phyloP scores from a whole-genome alignment of 2,797 vertebrate species.

The Myoxocephalus aenaeus region DNA sequence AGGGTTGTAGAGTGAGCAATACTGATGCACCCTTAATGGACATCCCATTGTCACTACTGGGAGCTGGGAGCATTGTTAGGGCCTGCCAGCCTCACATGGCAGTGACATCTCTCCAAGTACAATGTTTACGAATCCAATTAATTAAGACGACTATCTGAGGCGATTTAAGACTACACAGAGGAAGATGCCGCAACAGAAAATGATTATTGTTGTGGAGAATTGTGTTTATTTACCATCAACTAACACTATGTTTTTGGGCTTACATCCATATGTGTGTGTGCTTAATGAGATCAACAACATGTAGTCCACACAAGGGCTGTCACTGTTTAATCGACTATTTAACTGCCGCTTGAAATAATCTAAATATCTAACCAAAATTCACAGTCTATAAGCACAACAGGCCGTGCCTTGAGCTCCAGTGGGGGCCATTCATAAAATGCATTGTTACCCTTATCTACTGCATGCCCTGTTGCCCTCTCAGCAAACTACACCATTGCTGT shows the following conservation, averaged over 20 bases:
- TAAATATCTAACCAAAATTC: not conserved
- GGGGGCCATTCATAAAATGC: not conserved
- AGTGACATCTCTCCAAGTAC: conserved; percentile 65
- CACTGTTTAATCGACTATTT: not conserved
- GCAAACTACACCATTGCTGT: not conserved
- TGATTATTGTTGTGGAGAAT: not conserved
- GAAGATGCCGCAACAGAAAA: conserved; percentile 6
- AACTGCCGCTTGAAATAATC: not conserved
- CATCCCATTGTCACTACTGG: conserved; percentile 68
- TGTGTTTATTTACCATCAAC: conserved; percentile 11
- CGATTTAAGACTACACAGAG: conserved; percentile 34
- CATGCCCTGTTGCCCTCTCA: not conserved
- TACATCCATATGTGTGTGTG: not conserved
- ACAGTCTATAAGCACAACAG: not conserved
- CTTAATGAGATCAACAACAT: not conserved
- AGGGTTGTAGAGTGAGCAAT: conserved; percentile 59
- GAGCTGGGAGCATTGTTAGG: conserved; percentile 57
- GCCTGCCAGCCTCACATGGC: conserved; percentile 49
- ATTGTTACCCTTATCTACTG: conserved; percentile 10
- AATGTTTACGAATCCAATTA: conserved; percentile 67
- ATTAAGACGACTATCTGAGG: conserved; percentile 57
- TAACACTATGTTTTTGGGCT: not conserved
- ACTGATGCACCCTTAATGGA: conserved; percentile 68
- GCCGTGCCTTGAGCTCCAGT: not conserved
- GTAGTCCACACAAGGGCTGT: not conserved